Percentiles rank a stretch among this genome's conserved stretches.
Conservation (phyloP, 2,888 invertebrate species). For the Chromoteleia sp. region DNA sequence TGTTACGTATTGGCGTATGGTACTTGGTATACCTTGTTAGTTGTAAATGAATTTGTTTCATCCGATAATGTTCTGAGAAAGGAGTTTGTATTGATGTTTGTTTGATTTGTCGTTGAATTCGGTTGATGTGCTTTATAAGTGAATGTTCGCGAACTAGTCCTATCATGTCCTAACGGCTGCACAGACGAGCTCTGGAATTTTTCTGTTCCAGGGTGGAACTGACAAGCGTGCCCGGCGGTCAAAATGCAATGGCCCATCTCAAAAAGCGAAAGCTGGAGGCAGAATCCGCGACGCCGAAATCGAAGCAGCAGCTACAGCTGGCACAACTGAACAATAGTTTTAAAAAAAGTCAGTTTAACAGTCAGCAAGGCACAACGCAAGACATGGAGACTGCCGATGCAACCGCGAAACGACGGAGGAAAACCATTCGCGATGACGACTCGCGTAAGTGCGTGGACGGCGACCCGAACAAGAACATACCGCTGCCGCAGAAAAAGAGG, state of each 20-base stretch:
- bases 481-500: constrained; percentile 87
- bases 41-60: constrained; percentile 25
- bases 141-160: constrained; percentile 39
- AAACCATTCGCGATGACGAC: constrained; percentile 84
- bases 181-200: constrained; percentile 82
- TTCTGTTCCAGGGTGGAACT: constrained; percentile 85
- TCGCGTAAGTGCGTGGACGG: constrained; percentile 79
- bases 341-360: constrained; percentile 82
- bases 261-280: constrained; percentile 90
- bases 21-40: constrained; percentile 15
- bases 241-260: constrained; percentile 88
- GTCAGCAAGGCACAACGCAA: constrained; percentile 83
- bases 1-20: constrained; percentile 7
- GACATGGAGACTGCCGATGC: constrained; percentile 86
- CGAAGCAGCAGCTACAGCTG: constrained; percentile 78
- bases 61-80: constrained; percentile 22
- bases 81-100: constrained; percentile 21
- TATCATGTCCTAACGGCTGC: constrained; percentile 68
- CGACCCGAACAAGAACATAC: constrained; percentile 82
- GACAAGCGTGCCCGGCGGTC: constrained; percentile 86
- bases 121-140: constrained; percentile 42
- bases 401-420: constrained; percentile 85
- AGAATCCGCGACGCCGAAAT: constrained; percentile 82
- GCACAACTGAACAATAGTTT: constrained; percentile 74
- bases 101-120: constrained; percentile 35